These are phyloP conservation scores for Rhabdornis inornatus DNA, from an alignment of 2,113 vertebrate genomes.

Conservation along the genomic window DNA sequence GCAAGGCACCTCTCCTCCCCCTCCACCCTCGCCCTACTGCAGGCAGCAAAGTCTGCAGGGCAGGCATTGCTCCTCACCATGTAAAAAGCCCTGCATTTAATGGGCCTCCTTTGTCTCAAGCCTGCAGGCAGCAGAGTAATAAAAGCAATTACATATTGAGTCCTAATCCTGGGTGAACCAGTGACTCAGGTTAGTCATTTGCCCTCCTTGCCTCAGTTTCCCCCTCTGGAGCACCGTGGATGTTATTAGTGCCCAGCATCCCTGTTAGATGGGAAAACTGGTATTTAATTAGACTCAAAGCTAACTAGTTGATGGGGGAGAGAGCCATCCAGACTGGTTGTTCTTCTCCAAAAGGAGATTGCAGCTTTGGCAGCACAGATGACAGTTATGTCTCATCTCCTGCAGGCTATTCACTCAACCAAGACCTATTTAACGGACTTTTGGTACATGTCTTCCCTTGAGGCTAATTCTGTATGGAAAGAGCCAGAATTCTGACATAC, in stretches of 20 bases:
- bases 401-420: neutral
- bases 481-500: neutral
- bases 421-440: conserved; percentile 9
- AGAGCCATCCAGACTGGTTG: neutral
- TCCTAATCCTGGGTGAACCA: conserved; percentile 48
- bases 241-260: neutral
- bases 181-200: conserved; percentile 33
- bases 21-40: conserved; percentile 41
- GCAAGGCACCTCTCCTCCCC: conserved; percentile 10
- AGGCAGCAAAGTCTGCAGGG: conserved; percentile 46
- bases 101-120: conserved; percentile 26
- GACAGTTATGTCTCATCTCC: conserved; percentile 15
- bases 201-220: conserved; percentile 40
- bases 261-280: neutral
- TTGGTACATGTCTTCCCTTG: neutral
- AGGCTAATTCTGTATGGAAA: neutral
- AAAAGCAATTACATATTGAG: conserved; percentile 58
- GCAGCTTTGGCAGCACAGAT: neutral
- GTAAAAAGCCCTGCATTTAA: neutral
- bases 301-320: neutral
- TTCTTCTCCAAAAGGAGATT: neutral
- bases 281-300: neutral
- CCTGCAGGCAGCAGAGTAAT: conserved; percentile 53
- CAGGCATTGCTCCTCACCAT: conserved; percentile 29
- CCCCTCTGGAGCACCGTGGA: neutral